Base-by-base conservation (phyloP, 2,797 vertebrate genomes). In the Phoebastria nigripes region DNA sequence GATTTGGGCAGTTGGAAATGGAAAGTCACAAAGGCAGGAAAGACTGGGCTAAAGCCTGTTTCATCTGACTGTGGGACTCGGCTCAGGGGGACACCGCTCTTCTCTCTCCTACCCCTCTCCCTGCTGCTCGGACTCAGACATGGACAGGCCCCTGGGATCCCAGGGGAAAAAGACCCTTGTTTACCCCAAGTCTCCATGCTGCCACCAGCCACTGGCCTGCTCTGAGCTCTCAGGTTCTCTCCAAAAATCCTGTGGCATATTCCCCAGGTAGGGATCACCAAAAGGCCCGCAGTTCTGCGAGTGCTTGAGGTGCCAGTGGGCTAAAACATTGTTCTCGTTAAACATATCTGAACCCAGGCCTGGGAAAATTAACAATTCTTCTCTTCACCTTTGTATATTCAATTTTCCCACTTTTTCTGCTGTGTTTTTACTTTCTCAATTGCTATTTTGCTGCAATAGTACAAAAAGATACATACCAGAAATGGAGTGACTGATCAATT, bases 81-180 rank as follows among this genome's bases (percentile, higher is more conserved):
- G 56, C 31, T 56, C 56, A 55, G 21, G 4, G 16, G 7, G 11
- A 80, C 16, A 11, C 18, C 42, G 62, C 63, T 71, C 42, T 6
- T 74, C 47, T 67, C 16, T 21, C 24, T 61, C 42, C 15, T 85
- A 14, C 24, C 73, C 2, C 28, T 18, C 22, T 47, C 47, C 6
- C 3, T 3, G 28, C 24, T 79, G 18, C 28, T 80, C 22, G 18
- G 22, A 42, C 33, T 14, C 0, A 0, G 19, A 29, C 35, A 51
- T 3, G 47, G 44, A n/a, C 35, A 33, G 52, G 33, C 1, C 10
- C 11, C 18, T 37, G 37, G 54, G 5, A 70, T 69, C 11, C 10
- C 49, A 71, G 24, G 5, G 15, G 8, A 49, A 26, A 74, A 47
- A 11, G 18, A 58, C 18, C 4, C 25, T 73, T 12, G 24, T 25